Evolutionary conservation across 2,888 invertebrate species (phyloP).

Genomic region (Brachyopa scutellaris): DNA sequence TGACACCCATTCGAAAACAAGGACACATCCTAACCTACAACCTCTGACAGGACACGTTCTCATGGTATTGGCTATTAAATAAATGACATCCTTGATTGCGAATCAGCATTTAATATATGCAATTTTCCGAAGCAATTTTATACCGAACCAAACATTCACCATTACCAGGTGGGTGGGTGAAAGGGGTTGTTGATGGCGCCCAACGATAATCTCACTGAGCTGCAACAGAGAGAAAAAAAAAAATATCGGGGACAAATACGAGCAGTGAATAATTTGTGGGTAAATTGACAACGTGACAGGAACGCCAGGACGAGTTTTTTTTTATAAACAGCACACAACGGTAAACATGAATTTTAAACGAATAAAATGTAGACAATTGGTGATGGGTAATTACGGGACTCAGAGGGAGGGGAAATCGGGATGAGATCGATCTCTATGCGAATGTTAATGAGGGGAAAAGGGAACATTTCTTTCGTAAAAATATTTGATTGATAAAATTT

Average conservation of each 20-base stretch:
- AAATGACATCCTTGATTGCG: constrained; percentile 71
- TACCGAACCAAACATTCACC: constrained; percentile 1
- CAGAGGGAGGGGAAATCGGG: too few relatives aligned
- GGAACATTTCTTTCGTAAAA: too few relatives aligned
- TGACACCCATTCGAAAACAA: background rate
- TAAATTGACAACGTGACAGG: constrained; percentile 46
- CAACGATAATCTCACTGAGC: constrained; percentile 44
- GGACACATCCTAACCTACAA: constrained; percentile 22
- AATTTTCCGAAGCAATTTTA: constrained; percentile 64
- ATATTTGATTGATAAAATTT: too few relatives aligned
- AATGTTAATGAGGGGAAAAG: too few relatives aligned
- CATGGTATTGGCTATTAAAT: constrained; percentile 70
- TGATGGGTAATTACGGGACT: too few relatives aligned
- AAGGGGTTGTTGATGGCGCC: constrained; percentile 35
- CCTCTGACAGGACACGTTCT: constrained; percentile 44
- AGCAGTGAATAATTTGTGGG: constrained; percentile 57
- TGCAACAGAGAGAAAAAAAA: constrained; percentile 33
- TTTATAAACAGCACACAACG: too few relatives aligned
- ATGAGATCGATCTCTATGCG: too few relatives aligned
- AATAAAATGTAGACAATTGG: too few relatives aligned
- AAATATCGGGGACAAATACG: constrained; percentile 58
- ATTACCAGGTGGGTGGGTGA: constrained; percentile 35
- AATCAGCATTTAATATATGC: constrained; percentile 71
- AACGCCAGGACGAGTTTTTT: constrained; percentile 7
- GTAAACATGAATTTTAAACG: too few relatives aligned